Evolutionary conservation across 2,888 invertebrate genomes (phyloP), one percentile per base, ranked within the genome.

Genomic region (Diaprepes abbreviatus): DNA sequence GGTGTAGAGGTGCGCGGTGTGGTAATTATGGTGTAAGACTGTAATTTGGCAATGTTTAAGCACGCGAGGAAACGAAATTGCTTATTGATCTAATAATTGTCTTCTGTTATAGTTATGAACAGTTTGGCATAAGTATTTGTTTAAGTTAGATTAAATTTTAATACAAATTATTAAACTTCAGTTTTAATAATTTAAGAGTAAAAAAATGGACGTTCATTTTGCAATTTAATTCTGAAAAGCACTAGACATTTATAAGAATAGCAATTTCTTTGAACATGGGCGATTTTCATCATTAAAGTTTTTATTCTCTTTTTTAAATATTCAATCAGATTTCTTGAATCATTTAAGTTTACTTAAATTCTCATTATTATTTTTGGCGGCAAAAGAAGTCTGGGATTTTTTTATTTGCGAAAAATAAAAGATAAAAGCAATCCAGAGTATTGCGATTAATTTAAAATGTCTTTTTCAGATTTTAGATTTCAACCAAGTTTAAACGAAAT

Each of bases 51-150:
- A 60, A 60, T 45, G 59, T 33, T 60, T 48, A 40, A 50, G 50
- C 66, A 66, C 66, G 66, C 66, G 59, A 66, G 38, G 16, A n/a
- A 4, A 17, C 45, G 36, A 17, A 48, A 48, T 57, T 65, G 38
- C 66, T 57, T 66, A 66, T 66, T 57, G 66, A 66, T 66, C 43
- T 16, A 35, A 66, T 59, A 66, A 59, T 66, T 66, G 43, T 43
- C 43, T 43, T 21, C 43, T 19, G 43, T 43, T 43, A 21, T 10
- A 21, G 21, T 43, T 43, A 21, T 43, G 19, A 43, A 10, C 2
- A n/a, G 6, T 43, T 21, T 21, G 1, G 10, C 19, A 19, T 1
- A 14, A 38, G 17, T 40, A 38, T 14, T 38, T 14, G 14, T n/a
- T 38, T 38, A 10, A 14, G 36, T 14, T 38, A 38, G 14, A 14